phyloP scores from a whole-genome alignment of 2,113 vertebrate genomes.

The Macquaria ambigua region DNA sequence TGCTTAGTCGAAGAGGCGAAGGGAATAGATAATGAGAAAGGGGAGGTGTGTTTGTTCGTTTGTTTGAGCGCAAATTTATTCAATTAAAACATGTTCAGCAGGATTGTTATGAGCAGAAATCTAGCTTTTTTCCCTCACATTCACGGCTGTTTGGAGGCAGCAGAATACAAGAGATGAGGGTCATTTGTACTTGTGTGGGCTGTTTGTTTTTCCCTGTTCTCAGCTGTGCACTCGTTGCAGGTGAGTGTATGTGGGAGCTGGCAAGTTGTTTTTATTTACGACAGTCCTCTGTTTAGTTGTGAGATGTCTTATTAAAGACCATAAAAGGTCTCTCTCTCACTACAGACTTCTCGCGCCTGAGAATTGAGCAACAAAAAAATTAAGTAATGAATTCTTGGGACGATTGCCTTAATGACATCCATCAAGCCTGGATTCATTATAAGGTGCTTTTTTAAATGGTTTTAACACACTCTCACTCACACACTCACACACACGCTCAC shows the following conservation, averaged over 20 bases:
- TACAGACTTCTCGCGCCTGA: neutral
- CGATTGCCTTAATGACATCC: conserved; percentile 47
- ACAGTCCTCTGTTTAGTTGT: neutral
- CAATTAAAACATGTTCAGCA: conserved; percentile 30
- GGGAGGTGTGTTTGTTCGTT: neutral
- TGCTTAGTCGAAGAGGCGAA: neutral
- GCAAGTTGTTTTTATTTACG: conserved; percentile 9
- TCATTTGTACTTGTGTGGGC: conserved; percentile 46
- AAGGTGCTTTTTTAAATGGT: conserved; percentile 40
- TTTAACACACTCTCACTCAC: conserved; percentile 15
- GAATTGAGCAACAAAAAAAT: conserved; percentile 4
- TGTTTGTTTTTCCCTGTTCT: conserved; percentile 38
- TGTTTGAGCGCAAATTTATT: conserved; percentile 24
- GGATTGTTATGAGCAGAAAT: neutral
- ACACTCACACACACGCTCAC: conserved; percentile 20
- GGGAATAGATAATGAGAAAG: neutral
- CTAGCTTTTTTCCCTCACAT: neutral
- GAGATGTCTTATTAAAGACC: conserved; percentile 23
- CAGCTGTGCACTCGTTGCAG: conserved; percentile 24
- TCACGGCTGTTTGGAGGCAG: conserved; percentile 27
- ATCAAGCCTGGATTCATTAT: conserved; percentile 44
- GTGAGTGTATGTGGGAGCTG: conserved; percentile 51
- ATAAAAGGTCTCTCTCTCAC: neutral
- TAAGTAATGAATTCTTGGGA: conserved; percentile 34
- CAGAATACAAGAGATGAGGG: conserved; percentile 18